Conservation (phyloP, 2,888 invertebrate species). For the Ichneumoninae sp. region DNA sequence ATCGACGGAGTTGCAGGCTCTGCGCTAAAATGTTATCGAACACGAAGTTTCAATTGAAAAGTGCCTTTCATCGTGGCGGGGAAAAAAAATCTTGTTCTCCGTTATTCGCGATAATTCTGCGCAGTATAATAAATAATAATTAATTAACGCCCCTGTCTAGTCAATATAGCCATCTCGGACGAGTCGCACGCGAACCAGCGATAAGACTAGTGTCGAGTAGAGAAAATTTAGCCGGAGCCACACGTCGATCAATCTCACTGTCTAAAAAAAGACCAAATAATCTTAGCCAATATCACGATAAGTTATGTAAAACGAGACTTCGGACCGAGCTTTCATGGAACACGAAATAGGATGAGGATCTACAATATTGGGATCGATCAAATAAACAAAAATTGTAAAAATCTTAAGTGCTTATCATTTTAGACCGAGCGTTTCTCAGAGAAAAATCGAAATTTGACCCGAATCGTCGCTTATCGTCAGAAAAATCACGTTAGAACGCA, state of each 20-base stretch:
- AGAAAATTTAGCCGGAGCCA: conserved; percentile 1
- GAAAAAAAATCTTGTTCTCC: background rate
- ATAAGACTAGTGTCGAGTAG: conserved; percentile 40
- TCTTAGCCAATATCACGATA: background rate
- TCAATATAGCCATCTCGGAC: conserved; percentile 55
- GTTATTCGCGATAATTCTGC: background rate
- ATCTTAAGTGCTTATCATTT: background rate
- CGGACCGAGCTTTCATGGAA: conserved; percentile 5
- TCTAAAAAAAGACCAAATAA: conserved; percentile 14
- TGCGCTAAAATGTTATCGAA: background rate
- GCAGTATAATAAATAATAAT: background rate
- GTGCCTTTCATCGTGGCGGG: background rate
- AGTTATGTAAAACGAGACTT: conserved; percentile 1
- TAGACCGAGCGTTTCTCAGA: too few relatives aligned
- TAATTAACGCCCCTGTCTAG: conserved; percentile 53
- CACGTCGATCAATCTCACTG: conserved; percentile 34
- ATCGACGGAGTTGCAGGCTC: background rate
- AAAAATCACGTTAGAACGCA: background rate
- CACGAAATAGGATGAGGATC: conserved; percentile 5
- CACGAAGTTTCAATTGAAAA: background rate
- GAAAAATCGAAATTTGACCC: background rate
- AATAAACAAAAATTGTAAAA: background rate
- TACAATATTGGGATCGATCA: background rate
- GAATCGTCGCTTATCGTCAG: background rate
- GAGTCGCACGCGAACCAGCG: conserved; percentile 48